Evolutionary conservation across 2,888 invertebrate genomes (phyloP).

Genomic region (Lasioglossum vierecki): DNA sequence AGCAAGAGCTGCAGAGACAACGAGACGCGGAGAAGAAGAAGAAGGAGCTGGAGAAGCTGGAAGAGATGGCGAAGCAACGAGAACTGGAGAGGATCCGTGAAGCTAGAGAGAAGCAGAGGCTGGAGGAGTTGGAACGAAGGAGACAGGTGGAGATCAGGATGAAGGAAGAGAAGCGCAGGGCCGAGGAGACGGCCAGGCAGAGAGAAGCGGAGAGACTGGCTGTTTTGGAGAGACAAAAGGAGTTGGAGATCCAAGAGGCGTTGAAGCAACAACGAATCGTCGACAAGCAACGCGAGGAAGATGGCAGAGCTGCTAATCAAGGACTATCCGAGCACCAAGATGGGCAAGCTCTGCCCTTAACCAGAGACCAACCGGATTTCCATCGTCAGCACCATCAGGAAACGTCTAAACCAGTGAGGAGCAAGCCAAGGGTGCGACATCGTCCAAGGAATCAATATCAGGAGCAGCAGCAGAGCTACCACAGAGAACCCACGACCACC

Average conservation of each 20-base stretch:
- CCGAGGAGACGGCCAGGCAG: conserved; percentile 71
- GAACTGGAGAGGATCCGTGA: conserved; percentile 79
- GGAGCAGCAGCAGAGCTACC: conserved; percentile 54
- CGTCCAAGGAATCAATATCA: conserved; percentile 62
- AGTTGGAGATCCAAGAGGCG: conserved; percentile 68
- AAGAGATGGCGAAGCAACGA: conserved; percentile 76
- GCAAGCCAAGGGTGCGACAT: conserved; percentile 51
- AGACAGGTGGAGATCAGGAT: conserved; percentile 71
- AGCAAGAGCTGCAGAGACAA: conserved; percentile 77
- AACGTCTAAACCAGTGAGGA: conserved; percentile 56
- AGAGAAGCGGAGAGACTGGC: conserved; percentile 72
- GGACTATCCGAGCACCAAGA: conserved; percentile 31
- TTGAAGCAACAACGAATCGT: conserved; percentile 66
- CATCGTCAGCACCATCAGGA: conserved; percentile 76
- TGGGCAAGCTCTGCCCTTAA: conserved; percentile 67
- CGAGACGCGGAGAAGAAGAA: conserved; percentile 77
- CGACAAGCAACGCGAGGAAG: conserved; percentile 66
- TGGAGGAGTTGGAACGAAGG: conserved; percentile 75
- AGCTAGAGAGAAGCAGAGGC: conserved; percentile 75
- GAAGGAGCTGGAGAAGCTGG: conserved; percentile 77
- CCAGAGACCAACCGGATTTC: conserved; percentile 69
- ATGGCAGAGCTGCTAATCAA: conserved; percentile 22
- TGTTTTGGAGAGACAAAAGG: conserved; percentile 72
- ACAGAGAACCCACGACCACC: conserved; percentile 61
- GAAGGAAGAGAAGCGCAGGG: conserved; percentile 71